Evolutionary conservation across 2,797 vertebrate genomes (phyloP).

Genomic region (Mus caroli): DNA sequence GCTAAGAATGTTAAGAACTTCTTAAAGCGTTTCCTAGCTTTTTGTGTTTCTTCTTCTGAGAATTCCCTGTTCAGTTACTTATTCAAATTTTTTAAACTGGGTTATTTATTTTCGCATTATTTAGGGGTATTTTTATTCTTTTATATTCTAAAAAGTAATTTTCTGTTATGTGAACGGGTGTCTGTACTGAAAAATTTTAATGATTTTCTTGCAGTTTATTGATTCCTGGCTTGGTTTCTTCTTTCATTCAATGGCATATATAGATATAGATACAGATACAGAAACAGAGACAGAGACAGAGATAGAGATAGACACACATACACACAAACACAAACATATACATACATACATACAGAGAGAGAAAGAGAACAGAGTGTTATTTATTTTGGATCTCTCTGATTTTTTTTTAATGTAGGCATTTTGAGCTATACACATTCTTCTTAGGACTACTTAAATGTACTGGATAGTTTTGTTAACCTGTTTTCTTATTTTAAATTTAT

Average conservation of each 20-base stretch:
- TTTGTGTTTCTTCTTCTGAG: neutral
- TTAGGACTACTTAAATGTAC: neutral
- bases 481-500: neutral
- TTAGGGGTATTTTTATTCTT: neutral
- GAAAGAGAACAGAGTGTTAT: neutral
- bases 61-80: neutral
- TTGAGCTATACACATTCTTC: neutral
- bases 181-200: neutral
- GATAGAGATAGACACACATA: too few species aligned
- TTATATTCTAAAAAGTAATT: neutral
- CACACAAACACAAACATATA: fast-evolving
- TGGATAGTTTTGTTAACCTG: neutral
- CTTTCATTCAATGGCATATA: neutral
- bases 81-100: neutral
- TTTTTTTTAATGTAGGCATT: neutral
- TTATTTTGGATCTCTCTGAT: neutral
- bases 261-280: neutral
- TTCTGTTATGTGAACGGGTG: neutral
- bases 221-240: neutral
- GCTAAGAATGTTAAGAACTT: neutral
- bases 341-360: neutral
- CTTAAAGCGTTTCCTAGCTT: neutral
- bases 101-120: neutral
- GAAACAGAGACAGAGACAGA: too few species aligned
- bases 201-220: neutral